Base-by-base conservation (phyloP, 1,140 invertebrate genomes). In the Ceratitis capitata region DNA sequence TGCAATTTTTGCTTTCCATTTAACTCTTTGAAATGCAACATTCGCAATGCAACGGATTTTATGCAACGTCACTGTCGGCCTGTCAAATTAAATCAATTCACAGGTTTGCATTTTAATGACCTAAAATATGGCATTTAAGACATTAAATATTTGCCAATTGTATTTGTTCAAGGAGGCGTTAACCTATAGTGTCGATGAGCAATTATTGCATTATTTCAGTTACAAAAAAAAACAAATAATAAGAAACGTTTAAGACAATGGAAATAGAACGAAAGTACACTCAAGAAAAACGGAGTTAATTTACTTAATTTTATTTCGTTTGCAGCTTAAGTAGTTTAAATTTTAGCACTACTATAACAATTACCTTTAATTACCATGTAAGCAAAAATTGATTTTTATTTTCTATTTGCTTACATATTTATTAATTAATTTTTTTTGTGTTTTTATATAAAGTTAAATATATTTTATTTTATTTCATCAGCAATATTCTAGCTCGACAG, bases 51-150 rank as follows among this genome's bases (percentile, higher is more conserved):
- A 78, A 45, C n/a, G 69, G 45, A n/a, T 78, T 78, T 42, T 42
- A 78, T 78, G 35, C 2, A 19, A 32, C 39, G 16, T 45, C 69
- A n/a, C n/a, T 78, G n/a, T 16, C 2, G 23, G 9, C 7, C n/a
- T 78, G 69, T 45, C 69, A 78, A 78, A 78, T 47, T 39, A 42
- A 45, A 35, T 78, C 23, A 78, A 78, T 45, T 74, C 69, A 74
- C 61, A 69, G 32, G 32, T 69, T 35, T 4, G 4, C 3, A 69
- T 42, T 35, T 0, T 35, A 16, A 9, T 7, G 23, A 58, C 26
- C 23, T 58, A 26, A 12, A 23, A 58, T 58, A 64, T 64, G 29
- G 6, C 32, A 9, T 12, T 32, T 64, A 10, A 19, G 5, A 56
- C 32, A 26, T 9, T n/a, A 12, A 3, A 69, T n/a, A 69, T 35